These are phyloP conservation scores for Drosophila pseudotakahashii DNA, from an alignment of 2,888 invertebrate genomes.

Conservation along the genomic window DNA sequence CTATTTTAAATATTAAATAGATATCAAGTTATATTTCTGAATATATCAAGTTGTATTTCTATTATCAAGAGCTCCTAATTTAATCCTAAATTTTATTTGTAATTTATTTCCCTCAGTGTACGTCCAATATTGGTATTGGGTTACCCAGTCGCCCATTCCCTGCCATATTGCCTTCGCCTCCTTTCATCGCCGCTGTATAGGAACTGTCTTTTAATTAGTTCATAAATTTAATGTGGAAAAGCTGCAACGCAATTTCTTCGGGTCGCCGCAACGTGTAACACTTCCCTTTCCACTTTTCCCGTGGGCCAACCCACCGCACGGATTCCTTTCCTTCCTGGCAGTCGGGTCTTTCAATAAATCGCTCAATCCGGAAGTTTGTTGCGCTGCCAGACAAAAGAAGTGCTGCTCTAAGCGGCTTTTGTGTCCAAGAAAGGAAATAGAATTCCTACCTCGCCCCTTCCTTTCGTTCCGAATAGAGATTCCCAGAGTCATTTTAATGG, in stretches of 20 bases:
- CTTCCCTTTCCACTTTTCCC: slow-evolving; percentile 7
- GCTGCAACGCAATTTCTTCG: slow-evolving; percentile 39
- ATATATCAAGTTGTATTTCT: no score
- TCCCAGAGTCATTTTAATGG: slow-evolving; percentile 70
- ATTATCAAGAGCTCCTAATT: no score
- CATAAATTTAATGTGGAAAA: slow-evolving; percentile 42
- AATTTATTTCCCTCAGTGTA: slow-evolving; percentile 15
- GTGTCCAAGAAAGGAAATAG: slow-evolving; percentile 75
- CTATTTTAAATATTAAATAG: no score
- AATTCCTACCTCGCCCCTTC: slow-evolving; percentile 49
- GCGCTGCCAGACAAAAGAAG: slow-evolving; percentile 53
- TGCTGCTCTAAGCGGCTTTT: slow-evolving; percentile 68
- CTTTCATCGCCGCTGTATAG: slow-evolving; percentile 28
- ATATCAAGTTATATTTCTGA: no score
- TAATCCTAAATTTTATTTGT: no score
- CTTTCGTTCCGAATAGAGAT: slow-evolving; percentile 32
- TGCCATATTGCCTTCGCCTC: background rate
- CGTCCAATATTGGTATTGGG: slow-evolving; percentile 56
- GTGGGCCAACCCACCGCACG: background rate
- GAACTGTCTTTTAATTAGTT: slow-evolving; percentile 58
- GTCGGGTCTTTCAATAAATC: slow-evolving; percentile 36
- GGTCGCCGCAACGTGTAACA: slow-evolving; percentile 3
- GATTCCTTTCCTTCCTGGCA: slow-evolving; percentile 9
- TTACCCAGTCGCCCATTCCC: slow-evolving; percentile 45
- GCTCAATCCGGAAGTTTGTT: slow-evolving; percentile 70